phyloP scores from a whole-genome alignment of 23 tunicate genomes.

The Styela plicata region DNA sequence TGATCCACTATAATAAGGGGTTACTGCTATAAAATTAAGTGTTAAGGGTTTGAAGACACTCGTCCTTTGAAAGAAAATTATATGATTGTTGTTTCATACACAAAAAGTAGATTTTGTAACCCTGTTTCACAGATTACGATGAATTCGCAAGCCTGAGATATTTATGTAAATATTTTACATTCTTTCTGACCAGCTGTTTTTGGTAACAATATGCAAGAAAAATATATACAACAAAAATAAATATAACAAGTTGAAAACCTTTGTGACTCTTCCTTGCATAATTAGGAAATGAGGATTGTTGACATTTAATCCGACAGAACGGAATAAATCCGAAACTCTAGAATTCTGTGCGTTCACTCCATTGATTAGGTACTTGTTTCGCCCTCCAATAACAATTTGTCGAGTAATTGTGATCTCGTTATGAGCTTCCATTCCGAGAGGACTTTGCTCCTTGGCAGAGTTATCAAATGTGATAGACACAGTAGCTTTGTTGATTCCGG shows the following conservation, averaged over 20 bases:
- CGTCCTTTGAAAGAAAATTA: too few species aligned
- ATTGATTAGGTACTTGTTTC: conserved; percentile 88
- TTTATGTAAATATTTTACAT: too few species aligned
- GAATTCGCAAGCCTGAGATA: too few species aligned
- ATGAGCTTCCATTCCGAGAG: conserved; percentile 91
- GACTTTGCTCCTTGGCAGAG: conserved; percentile 69
- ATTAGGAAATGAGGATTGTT: conserved; percentile 97
- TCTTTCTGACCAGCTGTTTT: too few species aligned
- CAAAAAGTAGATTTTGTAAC: too few species aligned
- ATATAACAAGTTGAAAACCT: conserved; percentile 34
- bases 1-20: too few species aligned
- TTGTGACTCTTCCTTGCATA: conserved; percentile 96
- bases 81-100: too few species aligned
- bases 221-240: too few species aligned
- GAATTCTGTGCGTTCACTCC: conserved; percentile 95
- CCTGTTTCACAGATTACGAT: too few species aligned
- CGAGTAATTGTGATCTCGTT: conserved; percentile 92
- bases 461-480: conserved; percentile 96
- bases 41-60: too few species aligned
- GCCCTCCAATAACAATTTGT: conserved; percentile 90
- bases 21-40: too few species aligned
- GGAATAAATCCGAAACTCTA: conserved; percentile 88
- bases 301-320: conserved; percentile 85
- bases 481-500: conserved; percentile 93
- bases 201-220: too few species aligned